A percentile compares a stretch with the other conserved stretches of the same genome.
Evolutionary conservation across 2,888 invertebrate species (phyloP).

Genomic region (Biston betularia): DNA sequence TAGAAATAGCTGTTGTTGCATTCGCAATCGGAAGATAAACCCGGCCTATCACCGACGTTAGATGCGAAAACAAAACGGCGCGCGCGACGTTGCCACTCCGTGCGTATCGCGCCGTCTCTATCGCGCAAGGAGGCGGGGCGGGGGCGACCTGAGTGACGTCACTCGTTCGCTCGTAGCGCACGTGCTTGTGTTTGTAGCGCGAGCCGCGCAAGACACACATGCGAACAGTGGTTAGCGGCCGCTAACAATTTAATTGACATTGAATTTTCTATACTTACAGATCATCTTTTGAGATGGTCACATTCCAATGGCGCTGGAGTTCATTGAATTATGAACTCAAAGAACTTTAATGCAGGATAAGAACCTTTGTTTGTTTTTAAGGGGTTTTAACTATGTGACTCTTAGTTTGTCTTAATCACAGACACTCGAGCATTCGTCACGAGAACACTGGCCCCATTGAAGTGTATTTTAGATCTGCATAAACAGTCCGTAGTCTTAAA

Average conservation of each 20-base stretch:
- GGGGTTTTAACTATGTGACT: too few species aligned
- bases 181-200: conserved; percentile 84
- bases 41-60: conserved; percentile 77
- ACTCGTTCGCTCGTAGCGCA: conserved; percentile 71
- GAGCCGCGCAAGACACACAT: conserved; percentile 72
- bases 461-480: conserved; percentile 16
- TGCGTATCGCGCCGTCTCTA: conserved; percentile 57
- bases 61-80: conserved; percentile 80
- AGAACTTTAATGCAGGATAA: neutral
- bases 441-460: conserved; percentile 10
- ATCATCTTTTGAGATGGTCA: conserved; percentile 41
- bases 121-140: conserved; percentile 71
- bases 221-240: conserved; percentile 63
- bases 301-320: neutral
- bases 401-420: neutral
- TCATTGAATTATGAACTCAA: neutral
- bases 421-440: neutral
- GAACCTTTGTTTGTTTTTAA: neutral
- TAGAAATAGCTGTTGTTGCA: conserved; percentile 79
- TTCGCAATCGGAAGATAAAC: conserved; percentile 82
- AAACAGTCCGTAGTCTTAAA: conserved; percentile 21
- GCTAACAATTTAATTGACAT: conserved; percentile 66
- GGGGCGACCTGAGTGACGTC: conserved; percentile 76
- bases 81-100: conserved; percentile 77
- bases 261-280: conserved; percentile 57